Base-by-base conservation (phyloP, 2,888 invertebrate species). In the Eristalis pertinax region DNA sequence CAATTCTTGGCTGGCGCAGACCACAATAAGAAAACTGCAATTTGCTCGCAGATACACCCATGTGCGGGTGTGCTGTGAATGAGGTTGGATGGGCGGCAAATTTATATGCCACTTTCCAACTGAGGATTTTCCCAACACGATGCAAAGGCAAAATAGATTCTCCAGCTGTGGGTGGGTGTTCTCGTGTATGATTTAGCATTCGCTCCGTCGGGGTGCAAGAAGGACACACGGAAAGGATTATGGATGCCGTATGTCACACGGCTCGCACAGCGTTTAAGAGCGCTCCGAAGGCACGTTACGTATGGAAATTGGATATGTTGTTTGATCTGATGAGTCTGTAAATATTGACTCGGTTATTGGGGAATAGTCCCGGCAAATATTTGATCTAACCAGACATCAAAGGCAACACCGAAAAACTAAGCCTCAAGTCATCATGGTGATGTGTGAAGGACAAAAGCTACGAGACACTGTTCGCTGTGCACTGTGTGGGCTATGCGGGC, bases 301-400 rank as follows among this genome's bases (percentile, higher is more conserved):
- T 88, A 89, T 89, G 89, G 84, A 89, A 89, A 89, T 89, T 89
- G 89, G 89, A 89, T 89, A 86, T 86, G 88, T 89, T 89, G 89
- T 89, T 89, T 89, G 89, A 89, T 89, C 84, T 88, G 86, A 89
- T 83, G 86, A 89, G 86, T 88, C 73, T 81, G 89, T 86, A 88
- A 89, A 89, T 89, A 89, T 89, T 89, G 88, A 83, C 88, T 81
- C 83, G 83, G 88, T 84, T 89, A 89, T 89, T 89, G 89, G 88
- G 89, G 88, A 89, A 89, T 89, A 89, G 89, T 84, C 84, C 69
- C 63, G 70, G 63, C 87, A 83, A 87, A 87, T 87, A 87, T 87
- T 87, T 87, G 84, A 68, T 64, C 76, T 69, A 50, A 73, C 74
- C 87, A 83, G 83, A 76, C 83, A 74, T 82, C 83, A 78, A 32